Evolutionary conservation across 2,113 vertebrate genomes (phyloP), one percentile per base, ranked within the genome.

Genomic region (Paradoxurus hermaphroditus): DNA sequence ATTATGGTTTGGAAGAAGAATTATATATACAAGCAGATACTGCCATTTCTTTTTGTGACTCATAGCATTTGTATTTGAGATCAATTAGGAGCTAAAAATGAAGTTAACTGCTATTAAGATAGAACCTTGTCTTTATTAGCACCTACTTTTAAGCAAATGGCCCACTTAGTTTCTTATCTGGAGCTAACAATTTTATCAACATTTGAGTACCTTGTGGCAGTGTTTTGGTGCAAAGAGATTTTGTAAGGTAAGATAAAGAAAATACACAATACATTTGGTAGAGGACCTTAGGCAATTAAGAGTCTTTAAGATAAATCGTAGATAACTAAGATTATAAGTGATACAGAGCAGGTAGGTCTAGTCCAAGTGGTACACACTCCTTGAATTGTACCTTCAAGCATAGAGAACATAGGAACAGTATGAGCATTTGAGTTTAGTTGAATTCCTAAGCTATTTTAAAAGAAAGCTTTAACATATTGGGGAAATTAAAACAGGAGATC

Each of bases 361-460:
- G 67, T 29, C n/a, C 19, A 34, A 14, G 25, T 49, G 14, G n/a
- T 78, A 4, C 34, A 84, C 15, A 44, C 49, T 46, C 34, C 34
- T 87, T 95, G 10, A 27, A 29, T 87, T 92, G 31, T 79, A n/a
- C 49, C 63, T 93, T 51, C 13, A 91, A 68, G 14, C 12, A 73
- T 53, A 82, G 34, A 49, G 70, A 85, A 86, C 29, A 27, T 31
- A 84, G 73, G 19, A 31, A 31, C 12, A 67, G 3, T 75, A 46
- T 87, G 5, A 73, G 34, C 51, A 7, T 25, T 86, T 90, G 65
- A 41, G 46, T 70, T 72, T 78, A 70, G 46, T 85, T 92, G 23
- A 89, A 70, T 93, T 95, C 95, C 70, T 95, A 67, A 87, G 51
- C n/a, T 25, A 21, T 49, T 90, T 96, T 95, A 93, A 90, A 95